Evolutionary conservation across 2,888 invertebrate species (phyloP).

Genomic region (Coremacera marginata): DNA sequence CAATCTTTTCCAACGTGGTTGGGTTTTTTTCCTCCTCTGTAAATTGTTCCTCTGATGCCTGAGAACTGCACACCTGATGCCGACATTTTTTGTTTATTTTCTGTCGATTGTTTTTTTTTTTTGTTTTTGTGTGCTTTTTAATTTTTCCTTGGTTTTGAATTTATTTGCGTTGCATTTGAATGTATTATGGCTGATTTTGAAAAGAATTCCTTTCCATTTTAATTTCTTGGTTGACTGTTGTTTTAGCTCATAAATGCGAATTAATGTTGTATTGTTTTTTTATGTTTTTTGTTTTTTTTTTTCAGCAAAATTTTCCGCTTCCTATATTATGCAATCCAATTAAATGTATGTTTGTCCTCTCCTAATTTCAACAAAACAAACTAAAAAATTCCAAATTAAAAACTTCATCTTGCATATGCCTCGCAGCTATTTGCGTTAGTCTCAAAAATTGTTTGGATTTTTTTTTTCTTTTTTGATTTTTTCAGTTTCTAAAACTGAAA

Average conservation of each 20-base stretch:
- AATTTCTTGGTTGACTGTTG: not conserved
- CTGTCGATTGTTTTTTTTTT: not conserved
- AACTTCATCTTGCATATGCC: not conserved
- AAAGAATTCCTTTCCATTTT: not conserved
- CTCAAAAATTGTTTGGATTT: not conserved
- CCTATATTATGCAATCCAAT: not conserved
- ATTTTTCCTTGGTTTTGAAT: not conserved
- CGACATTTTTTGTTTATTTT: slow-evolving; percentile 1
- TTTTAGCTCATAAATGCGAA: not conserved
- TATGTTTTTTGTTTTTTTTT: not conserved
- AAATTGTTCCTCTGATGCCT: not conserved
- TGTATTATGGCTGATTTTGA: not conserved
- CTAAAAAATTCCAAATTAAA: not conserved
- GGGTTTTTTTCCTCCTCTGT: not conserved
- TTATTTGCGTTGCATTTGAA: slow-evolving; percentile 15
- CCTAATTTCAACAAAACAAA: not conserved
- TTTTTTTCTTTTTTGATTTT: not conserved
- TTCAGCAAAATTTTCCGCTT: not conserved
- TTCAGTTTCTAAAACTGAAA: not conserved
- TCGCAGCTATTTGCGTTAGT: not conserved
- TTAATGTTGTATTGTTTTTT: not conserved
- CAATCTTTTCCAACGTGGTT: not conserved
- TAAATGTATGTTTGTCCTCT: slow-evolving; percentile 6
- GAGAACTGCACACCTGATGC: slow-evolving; percentile 25
- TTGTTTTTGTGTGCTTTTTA: not conserved